phyloP scores from a whole-genome alignment of 2,113 vertebrate genomes.

The Porphyrio hochstetteri region DNA sequence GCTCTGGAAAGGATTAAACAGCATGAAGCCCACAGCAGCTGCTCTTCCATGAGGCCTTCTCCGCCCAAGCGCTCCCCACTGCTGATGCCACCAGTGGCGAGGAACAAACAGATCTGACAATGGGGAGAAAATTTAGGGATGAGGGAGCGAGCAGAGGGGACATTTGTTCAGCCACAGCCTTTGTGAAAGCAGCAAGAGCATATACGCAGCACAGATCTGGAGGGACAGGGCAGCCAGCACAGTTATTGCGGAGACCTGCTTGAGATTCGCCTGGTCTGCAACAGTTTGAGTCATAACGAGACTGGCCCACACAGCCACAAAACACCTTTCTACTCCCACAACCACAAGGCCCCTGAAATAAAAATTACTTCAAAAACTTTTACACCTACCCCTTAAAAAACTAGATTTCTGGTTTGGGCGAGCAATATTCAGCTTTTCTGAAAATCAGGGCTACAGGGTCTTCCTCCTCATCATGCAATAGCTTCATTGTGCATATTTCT shows the following conservation, averaged over 20 bases:
- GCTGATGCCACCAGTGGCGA: not conserved
- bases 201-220: not conserved
- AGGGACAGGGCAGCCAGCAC: not conserved
- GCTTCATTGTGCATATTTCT: not conserved
- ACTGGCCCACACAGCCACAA: fast-evolving
- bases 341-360: not conserved
- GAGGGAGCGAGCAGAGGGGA: not conserved
- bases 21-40: not conserved
- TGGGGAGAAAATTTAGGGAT: not conserved
- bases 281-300: not conserved
- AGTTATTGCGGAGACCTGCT: not conserved
- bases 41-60: slow-evolving; percentile 12
- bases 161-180: not conserved
- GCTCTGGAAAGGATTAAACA: slow-evolving; percentile 44
- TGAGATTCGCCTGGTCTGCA: not conserved
- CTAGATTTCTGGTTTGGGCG: not conserved
- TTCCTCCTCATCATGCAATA: not conserved
- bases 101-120: slow-evolving; percentile 6
- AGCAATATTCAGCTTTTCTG: not conserved
- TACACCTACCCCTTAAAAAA: not conserved
- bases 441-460: not conserved
- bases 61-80: not conserved
- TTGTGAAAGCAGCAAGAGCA: not conserved
- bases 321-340: not conserved
- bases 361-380: not conserved